Evolutionary conservation across 2,888 invertebrate species (phyloP), one percentile per base, ranked within the genome.

Genomic region (Agonopterix heracliana): DNA sequence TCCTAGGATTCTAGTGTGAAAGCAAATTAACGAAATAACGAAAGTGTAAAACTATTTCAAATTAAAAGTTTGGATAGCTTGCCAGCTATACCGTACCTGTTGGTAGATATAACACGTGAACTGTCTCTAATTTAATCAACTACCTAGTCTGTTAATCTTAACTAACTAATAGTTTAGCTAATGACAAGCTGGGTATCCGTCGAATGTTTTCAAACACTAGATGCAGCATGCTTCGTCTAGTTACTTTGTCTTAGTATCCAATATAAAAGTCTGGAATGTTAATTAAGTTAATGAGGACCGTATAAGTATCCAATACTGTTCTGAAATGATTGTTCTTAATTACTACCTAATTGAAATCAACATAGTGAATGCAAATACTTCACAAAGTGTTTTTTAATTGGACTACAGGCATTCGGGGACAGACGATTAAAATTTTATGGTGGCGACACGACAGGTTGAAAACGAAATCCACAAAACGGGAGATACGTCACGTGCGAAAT

Each of bases 281-380:
- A 54, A 54, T 53, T 41, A 54, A 54, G 49, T 56, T 53, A 54
- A 54, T 53, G 41, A 53, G 50, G 46, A 50, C 45, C 35, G 41
- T 54, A 26, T 46, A 10, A 45, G 43, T 43, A 11, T 4, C 11
- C 43, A 43, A 43, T 43, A 26, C 11, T 43, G 43, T 34, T 43
- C 26, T 43, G 11, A 43, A 26, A 9, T n/a, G n/a, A 43, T 43
- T 17, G 17, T 43, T 43, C 26, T 43, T 43, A 43, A 17, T 43
- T 42, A 42, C 41, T 13, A 12, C 41, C 41, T 41, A 26, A 43
- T 43, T 43, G 43, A 43, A 43, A 26, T 43, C 26, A 8, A 43
- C 17, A 26, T 26, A 12, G 43, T 4, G 43, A 43, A 43, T 26
- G 26, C 26, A 43, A 43, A 43, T 43, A 26, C 9, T 41, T 41